phyloP scores from a whole-genome alignment of 2,888 invertebrate genomes.

The Mimumesa dahlbomi region DNA sequence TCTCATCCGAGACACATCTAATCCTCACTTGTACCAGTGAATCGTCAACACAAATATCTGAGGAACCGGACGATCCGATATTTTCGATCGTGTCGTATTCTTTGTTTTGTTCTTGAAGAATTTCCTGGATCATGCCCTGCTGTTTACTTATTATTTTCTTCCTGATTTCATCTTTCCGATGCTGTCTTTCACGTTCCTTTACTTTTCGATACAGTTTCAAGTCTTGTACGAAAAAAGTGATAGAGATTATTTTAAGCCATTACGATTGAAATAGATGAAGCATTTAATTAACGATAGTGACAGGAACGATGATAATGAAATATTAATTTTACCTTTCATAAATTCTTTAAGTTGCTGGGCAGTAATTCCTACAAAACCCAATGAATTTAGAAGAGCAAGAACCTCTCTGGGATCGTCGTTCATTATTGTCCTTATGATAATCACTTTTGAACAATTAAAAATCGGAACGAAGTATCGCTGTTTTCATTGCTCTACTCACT shows the following conservation, averaged over 20 bases:
- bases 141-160: constrained; percentile 69
- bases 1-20: constrained; percentile 50
- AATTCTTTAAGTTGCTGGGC: constrained; percentile 89
- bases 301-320: constrained; percentile 13
- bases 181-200: constrained; percentile 82
- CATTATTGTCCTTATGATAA: constrained; percentile 25
- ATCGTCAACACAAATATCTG: constrained; percentile 44
- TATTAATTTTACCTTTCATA: constrained; percentile 84
- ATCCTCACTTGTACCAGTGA: constrained; percentile 69
- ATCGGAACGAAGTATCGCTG: background rate
- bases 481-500: constrained; percentile 1
- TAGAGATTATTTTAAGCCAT: background rate
- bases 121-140: constrained; percentile 57
- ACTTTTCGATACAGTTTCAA: constrained; percentile 83
- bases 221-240: constrained; percentile 81
- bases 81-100: constrained; percentile 13
- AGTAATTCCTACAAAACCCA: constrained; percentile 89
- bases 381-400: constrained; percentile 86
- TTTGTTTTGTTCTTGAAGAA: constrained; percentile 45
- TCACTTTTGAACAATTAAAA: constrained; percentile 12
- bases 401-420: constrained; percentile 86
- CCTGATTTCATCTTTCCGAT: constrained; percentile 74
- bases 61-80: constrained; percentile 28
- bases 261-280: no score
- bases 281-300: background rate